These are phyloP conservation scores for Stenchaetothrips biformis DNA, from an alignment of 2,888 invertebrate genomes.

Conservation along the genomic window DNA sequence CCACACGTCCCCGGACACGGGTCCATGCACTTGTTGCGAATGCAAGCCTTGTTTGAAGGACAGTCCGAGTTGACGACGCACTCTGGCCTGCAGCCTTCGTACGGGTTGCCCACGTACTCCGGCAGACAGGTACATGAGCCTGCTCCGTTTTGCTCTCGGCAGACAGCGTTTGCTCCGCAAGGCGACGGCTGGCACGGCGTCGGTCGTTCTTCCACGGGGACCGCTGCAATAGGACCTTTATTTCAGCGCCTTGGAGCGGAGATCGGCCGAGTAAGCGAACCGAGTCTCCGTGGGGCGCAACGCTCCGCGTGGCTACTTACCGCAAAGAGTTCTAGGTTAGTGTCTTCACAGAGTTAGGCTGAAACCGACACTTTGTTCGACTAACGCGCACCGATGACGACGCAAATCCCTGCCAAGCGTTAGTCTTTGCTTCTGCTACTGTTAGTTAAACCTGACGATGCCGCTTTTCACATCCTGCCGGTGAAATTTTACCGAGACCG, in stretches of 20 bases:
- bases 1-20: conserved; percentile 81
- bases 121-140: conserved; percentile 77
- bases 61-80: conserved; percentile 85
- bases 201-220: conserved; percentile 51
- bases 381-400: no score
- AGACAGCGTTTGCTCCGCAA: conserved; percentile 80
- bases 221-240: conserved; percentile 46
- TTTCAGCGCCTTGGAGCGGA: no score
- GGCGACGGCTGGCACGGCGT: conserved; percentile 78
- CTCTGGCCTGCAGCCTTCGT: conserved; percentile 79
- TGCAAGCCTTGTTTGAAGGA: conserved; percentile 67
- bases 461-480: no score
- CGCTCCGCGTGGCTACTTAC: conserved; percentile 9
- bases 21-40: conserved; percentile 77
- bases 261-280: no score
- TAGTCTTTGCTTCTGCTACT: no score
- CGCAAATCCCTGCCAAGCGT: no score
- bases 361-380: no score
- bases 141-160: conserved; percentile 72
- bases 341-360: background rate
- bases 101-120: conserved; percentile 82
- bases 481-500: no score
- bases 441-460: no score
- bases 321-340: background rate
- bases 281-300: no score